Conservation (phyloP, 2,888 invertebrate species). For the Ecdyonurus torrentis region DNA sequence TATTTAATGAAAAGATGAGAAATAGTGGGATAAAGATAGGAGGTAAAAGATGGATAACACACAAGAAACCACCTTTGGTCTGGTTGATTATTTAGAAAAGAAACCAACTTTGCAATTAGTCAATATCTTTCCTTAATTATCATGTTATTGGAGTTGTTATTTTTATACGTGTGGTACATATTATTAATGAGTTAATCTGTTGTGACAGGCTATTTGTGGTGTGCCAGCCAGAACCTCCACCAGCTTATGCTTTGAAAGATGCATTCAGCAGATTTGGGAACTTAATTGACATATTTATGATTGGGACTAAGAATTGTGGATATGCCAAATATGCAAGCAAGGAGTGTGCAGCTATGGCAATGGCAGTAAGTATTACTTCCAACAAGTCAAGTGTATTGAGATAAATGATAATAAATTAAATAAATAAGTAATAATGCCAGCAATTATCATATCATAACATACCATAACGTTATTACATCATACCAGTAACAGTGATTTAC, state of each 20-base stretch:
- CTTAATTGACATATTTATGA: conserved; percentile 75
- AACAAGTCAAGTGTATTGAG: too few relatives aligned
- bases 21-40: too few relatives aligned
- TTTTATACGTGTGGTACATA: too few relatives aligned
- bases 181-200: too few relatives aligned
- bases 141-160: too few relatives aligned
- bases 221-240: conserved; percentile 46
- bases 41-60: too few relatives aligned
- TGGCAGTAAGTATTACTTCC: conserved; percentile 38
- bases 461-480: too few relatives aligned
- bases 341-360: conserved; percentile 59
- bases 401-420: too few relatives aligned
- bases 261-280: conserved; percentile 82
- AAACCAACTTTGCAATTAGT: not conserved
- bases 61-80: not conserved
- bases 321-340: conserved; percentile 71
- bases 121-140: not conserved
- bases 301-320: conserved; percentile 80
- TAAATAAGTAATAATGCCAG: too few relatives aligned
- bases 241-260: conserved; percentile 62
- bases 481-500: too few relatives aligned
- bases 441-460: too few relatives aligned
- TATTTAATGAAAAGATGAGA: too few relatives aligned
- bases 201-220: conserved; percentile 30
- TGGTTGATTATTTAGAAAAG: not conserved